These are phyloP conservation scores for Polydrusus pterygomalis DNA, from an alignment of 2,888 invertebrate genomes.

Conservation along the genomic window DNA sequence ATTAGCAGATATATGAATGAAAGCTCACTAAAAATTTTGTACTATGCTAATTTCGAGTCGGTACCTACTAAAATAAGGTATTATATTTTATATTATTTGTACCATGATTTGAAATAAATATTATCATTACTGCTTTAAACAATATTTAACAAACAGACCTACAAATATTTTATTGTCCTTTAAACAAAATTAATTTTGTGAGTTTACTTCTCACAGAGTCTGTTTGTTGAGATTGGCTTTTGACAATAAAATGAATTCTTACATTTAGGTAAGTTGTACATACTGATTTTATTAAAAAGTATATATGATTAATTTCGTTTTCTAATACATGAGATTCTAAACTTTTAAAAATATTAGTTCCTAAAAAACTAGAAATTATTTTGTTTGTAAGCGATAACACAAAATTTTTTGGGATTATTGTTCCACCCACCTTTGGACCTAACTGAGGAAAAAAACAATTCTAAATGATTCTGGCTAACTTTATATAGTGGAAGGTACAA, in stretches of 20 bases:
- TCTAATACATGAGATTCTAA: background rate
- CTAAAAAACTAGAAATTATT: background rate
- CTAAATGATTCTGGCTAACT: slow-evolving; percentile 51
- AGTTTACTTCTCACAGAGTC: background rate
- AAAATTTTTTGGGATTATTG: slow-evolving; percentile 28
- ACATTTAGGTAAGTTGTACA: background rate
- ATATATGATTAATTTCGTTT: background rate
- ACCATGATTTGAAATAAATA: no score
- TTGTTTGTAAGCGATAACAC: background rate
- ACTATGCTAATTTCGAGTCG: no score
- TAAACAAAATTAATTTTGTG: slow-evolving; percentile 2
- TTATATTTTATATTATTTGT: no score
- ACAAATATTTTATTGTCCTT: background rate
- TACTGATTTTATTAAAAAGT: background rate
- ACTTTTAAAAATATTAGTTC: no score
- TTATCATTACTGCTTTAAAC: no score
- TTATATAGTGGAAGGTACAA: slow-evolving; percentile 52
- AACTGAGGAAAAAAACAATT: slow-evolving; percentile 52
- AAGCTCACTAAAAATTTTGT: no score
- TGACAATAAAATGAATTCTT: background rate
- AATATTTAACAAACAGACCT: no score
- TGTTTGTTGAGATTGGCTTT: background rate
- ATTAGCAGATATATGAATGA: no score
- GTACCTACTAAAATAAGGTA: no score
- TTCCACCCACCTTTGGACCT: slow-evolving; percentile 56